Conservation (phyloP, 2,888 invertebrate species). For the Ellobium chinense region DNA sequence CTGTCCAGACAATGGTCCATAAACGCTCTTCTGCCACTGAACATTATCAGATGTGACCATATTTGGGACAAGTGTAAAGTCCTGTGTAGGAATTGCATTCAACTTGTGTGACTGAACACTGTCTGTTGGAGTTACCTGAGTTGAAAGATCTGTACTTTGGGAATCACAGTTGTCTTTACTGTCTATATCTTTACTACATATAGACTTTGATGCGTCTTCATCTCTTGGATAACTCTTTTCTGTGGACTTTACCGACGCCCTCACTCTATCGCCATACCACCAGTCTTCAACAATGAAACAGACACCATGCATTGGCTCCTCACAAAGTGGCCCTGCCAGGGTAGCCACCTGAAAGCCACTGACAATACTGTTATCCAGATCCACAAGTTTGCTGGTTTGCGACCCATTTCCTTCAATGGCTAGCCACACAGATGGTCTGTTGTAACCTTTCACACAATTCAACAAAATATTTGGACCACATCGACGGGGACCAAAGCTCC, state of each 20-base stretch:
- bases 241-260: background rate
- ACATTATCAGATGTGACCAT: background rate
- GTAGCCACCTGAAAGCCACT: slow-evolving; percentile 84
- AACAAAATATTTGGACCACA: slow-evolving; percentile 94
- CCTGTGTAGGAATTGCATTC: background rate
- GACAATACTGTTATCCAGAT: slow-evolving; percentile 82
- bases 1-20: slow-evolving; percentile 85
- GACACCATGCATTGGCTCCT: slow-evolving; percentile 97
- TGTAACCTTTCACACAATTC: slow-evolving; percentile 87
- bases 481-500: slow-evolving; percentile 94
- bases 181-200: background rate
- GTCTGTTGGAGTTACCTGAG: background rate
- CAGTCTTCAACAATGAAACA: slow-evolving; percentile 92
- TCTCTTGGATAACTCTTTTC: background rate
- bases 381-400: slow-evolving; percentile 52
- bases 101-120: background rate
- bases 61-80: background rate
- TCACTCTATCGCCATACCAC: slow-evolving; percentile 70
- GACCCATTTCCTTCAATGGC: slow-evolving; percentile 50
- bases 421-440: slow-evolving; percentile 80
- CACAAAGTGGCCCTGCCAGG: slow-evolving; percentile 94
- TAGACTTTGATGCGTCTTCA: background rate
- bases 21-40: slow-evolving; percentile 41
- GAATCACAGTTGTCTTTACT: slow-evolving; percentile 7
- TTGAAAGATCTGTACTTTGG: background rate